phyloP scores from a whole-genome alignment of 2,797 vertebrate genomes.

The Hippopotamyrus pictus region DNA sequence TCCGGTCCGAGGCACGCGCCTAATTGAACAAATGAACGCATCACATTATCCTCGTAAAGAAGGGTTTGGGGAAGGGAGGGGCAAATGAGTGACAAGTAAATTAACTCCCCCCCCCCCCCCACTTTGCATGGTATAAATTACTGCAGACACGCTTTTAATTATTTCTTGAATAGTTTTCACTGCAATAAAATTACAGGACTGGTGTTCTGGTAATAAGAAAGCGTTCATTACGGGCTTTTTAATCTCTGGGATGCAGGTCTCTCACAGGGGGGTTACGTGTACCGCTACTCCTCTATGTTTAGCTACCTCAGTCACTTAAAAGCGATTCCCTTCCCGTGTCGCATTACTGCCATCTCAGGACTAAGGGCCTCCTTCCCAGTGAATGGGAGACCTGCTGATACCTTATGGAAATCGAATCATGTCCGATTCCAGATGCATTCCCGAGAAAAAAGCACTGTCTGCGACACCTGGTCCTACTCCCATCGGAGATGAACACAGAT shows the following conservation, averaged over 20 bases:
- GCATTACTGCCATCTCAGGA: background rate
- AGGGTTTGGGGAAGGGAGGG: conserved; percentile 17
- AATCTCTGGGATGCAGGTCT: background rate
- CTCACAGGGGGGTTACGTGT: background rate
- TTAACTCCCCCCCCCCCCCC: conserved; percentile 45
- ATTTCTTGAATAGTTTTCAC: conserved; percentile 52
- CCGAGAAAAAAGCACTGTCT: background rate
- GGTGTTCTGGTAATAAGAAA: conserved; percentile 57
- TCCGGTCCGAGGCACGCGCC: conserved; percentile 38
- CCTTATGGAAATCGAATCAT: background rate
- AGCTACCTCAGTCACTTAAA: background rate
- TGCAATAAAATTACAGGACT: conserved; percentile 46
- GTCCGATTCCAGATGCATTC: background rate
- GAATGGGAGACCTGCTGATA: background rate
- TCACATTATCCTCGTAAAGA: conserved; percentile 37
- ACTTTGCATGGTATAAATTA: conserved; percentile 52
- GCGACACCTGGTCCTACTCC: background rate
- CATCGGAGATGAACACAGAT: background rate
- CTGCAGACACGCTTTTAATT: conserved; percentile 62
- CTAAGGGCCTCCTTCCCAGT: background rate
- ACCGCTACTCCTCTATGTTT: background rate
- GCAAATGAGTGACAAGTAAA: conserved; percentile 53
- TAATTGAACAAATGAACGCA: conserved; percentile 52
- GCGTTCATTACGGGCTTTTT: conserved; percentile 51
- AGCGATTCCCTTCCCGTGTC: background rate